Conservation (phyloP, 2,113 vertebrate species). For the Notothenia coriiceps region DNA sequence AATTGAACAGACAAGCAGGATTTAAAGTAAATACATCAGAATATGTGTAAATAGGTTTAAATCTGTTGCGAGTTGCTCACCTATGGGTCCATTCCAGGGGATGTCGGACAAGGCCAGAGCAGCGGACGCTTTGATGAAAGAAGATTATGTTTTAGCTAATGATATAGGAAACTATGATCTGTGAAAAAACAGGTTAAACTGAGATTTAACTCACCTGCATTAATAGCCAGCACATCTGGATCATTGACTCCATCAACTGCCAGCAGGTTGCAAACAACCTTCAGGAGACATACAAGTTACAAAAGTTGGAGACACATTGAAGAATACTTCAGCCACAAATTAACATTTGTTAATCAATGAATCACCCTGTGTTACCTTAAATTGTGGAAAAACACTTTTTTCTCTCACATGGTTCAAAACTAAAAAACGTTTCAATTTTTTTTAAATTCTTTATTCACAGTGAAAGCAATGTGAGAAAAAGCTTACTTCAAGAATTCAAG, state of each 20-base stretch:
- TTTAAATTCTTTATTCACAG: no score
- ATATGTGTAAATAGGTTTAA: background rate
- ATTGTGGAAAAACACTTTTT: no score
- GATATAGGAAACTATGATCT: background rate
- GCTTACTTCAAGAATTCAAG: no score
- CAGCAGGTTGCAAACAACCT: constrained; percentile 97
- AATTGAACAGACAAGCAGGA: background rate
- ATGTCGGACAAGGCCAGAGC: constrained; percentile 96
- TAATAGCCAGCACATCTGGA: constrained; percentile 95
- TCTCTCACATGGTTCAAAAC: no score
- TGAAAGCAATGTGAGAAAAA: no score
- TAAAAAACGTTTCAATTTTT: no score
- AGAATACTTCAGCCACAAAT: no score
- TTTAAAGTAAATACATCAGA: background rate
- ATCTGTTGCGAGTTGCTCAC: constrained; percentile 77
- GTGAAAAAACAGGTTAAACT: background rate
- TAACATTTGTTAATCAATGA: no score
- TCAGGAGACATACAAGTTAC: constrained; percentile 5
- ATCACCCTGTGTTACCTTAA: no score
- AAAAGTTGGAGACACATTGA: no score
- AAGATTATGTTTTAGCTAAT: constrained; percentile 13
- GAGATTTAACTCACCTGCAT: constrained; percentile 88
- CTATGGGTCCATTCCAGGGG: constrained; percentile 96
- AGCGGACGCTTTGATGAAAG: constrained; percentile 88
- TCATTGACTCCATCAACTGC: constrained; percentile 96